Conservation (phyloP, 2,113 vertebrate species). For the Argyrosomus japonicus region DNA sequence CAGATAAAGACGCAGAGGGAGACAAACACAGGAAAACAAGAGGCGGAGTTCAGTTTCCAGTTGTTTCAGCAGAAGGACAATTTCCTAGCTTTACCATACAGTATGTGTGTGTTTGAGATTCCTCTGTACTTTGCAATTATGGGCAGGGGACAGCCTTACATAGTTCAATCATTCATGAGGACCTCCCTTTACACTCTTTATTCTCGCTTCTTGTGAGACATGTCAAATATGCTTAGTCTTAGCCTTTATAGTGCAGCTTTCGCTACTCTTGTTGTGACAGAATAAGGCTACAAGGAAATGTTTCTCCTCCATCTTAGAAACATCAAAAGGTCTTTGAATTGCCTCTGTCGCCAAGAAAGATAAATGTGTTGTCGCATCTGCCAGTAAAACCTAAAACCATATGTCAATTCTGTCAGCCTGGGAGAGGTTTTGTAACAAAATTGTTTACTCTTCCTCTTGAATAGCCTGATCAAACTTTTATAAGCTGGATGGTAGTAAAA, state of each 20-base stretch:
- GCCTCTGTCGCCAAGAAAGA: conserved; percentile 75
- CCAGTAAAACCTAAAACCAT: conserved; percentile 72
- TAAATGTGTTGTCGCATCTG: conserved; percentile 75
- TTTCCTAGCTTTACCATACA: not conserved
- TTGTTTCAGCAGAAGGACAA: conserved; percentile 22
- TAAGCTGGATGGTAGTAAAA: conserved; percentile 54
- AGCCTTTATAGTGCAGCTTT: conserved; percentile 70
- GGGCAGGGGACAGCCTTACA: conserved; percentile 20
- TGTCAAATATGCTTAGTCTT: conserved; percentile 79
- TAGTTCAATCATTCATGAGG: conserved; percentile 66
- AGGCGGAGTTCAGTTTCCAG: not conserved
- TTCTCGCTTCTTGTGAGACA: conserved; percentile 63
- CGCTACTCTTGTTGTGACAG: conserved; percentile 78
- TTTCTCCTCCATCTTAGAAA: conserved; percentile 72
- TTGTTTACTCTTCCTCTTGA: conserved; percentile 74
- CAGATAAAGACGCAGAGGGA: conserved; percentile 40
- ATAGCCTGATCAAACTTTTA: conserved; percentile 75
- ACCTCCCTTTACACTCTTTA: conserved; percentile 67
- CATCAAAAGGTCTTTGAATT: conserved; percentile 81
- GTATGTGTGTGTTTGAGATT: conserved; percentile 20
- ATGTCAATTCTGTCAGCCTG: conserved; percentile 70
- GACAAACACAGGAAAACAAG: conserved; percentile 16
- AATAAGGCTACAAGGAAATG: conserved; percentile 80
- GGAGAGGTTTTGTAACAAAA: conserved; percentile 72
- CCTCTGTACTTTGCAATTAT: conserved; percentile 22